Conservation (phyloP, 2,797 vertebrate species). For the Siniperca scherzeri region DNA sequence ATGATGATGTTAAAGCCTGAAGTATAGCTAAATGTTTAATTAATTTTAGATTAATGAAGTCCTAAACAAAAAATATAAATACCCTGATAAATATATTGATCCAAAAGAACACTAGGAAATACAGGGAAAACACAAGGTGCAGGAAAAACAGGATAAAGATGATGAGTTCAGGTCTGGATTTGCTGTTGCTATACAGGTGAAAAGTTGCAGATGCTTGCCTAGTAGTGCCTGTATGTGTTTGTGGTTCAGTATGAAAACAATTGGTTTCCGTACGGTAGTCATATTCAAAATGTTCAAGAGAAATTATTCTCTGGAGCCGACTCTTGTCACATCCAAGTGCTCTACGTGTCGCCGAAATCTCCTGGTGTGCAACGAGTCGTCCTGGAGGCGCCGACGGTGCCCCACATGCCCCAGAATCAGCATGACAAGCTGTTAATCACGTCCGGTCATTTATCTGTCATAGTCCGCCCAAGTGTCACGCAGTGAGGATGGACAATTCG, state of each 20-base stretch:
- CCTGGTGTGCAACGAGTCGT: conserved; percentile 18
- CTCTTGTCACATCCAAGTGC: conserved; percentile 34
- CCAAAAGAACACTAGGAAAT: background rate
- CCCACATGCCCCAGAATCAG: conserved; percentile 59
- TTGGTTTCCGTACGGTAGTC: background rate
- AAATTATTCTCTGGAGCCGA: conserved; percentile 31
- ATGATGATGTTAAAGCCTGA: conserved; percentile 44
- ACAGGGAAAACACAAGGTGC: background rate
- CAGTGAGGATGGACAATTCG: conserved; percentile 40
- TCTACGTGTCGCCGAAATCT: background rate
- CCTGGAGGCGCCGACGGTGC: background rate
- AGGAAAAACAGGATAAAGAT: conserved; percentile 1
- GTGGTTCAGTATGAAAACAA: background rate
- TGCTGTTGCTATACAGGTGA: background rate
- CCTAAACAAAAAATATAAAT: conserved; percentile 15
- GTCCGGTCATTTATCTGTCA: conserved; percentile 59
- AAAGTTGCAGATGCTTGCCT: background rate
- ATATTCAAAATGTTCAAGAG: conserved; percentile 26
- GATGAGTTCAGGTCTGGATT: background rate
- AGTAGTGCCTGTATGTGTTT: background rate
- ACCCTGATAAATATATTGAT: conserved; percentile 13
- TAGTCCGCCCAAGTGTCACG: conserved; percentile 37
- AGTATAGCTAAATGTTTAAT: conserved; percentile 39
- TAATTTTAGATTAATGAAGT: conserved; percentile 41
- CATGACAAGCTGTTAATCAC: conserved; percentile 67